Percentiles rank a stretch among this genome's conserved stretches.
phyloP scores from a whole-genome alignment of 2,113 vertebrate species.

The Triplophysa dalaica region DNA sequence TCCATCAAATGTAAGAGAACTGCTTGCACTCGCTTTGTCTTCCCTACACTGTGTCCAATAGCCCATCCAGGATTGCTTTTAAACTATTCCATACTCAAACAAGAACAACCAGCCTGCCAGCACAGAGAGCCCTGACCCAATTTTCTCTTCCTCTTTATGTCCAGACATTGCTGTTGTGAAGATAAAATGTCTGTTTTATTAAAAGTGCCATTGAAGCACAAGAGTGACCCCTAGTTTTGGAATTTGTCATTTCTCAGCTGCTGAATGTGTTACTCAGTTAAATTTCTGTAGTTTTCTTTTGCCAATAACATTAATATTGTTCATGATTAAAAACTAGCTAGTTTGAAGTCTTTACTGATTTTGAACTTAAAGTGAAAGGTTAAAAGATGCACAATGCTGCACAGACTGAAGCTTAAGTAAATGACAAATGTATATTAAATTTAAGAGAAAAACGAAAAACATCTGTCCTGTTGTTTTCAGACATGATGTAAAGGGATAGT shows the following conservation, averaged over 20 bases:
- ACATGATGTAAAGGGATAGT: too few species aligned
- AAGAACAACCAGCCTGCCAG: slow-evolving; percentile 75
- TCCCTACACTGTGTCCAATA: slow-evolving; percentile 63
- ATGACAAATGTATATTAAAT: too few species aligned
- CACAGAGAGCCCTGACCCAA: slow-evolving; percentile 69
- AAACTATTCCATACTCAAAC: slow-evolving; percentile 68
- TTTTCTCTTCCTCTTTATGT: slow-evolving; percentile 71
- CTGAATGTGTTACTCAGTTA: not conserved
- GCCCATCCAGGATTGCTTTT: slow-evolving; percentile 67
- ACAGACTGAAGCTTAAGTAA: too few species aligned
- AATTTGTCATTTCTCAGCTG: slow-evolving; percentile 61
- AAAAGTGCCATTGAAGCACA: slow-evolving; percentile 82
- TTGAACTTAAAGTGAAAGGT: too few species aligned
- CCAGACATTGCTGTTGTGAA: slow-evolving; percentile 85
- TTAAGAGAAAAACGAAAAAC: too few species aligned
- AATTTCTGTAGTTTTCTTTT: not conserved
- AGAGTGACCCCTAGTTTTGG: slow-evolving; percentile 76
- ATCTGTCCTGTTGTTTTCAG: too few species aligned
- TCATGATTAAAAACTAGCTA: not conserved
- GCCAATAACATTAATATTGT: not conserved
- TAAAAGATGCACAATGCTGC: too few species aligned
- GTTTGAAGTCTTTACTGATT: too few species aligned
- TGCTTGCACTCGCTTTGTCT: slow-evolving; percentile 59
- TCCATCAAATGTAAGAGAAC: slow-evolving; percentile 56
- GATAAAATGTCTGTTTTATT: slow-evolving; percentile 86